A percentile compares a stretch with the other conserved stretches of the same genome.
These are phyloP conservation scores for Papilio xuthus DNA, from an alignment of 1,140 invertebrate genomes.

Conservation along the genomic window DNA sequence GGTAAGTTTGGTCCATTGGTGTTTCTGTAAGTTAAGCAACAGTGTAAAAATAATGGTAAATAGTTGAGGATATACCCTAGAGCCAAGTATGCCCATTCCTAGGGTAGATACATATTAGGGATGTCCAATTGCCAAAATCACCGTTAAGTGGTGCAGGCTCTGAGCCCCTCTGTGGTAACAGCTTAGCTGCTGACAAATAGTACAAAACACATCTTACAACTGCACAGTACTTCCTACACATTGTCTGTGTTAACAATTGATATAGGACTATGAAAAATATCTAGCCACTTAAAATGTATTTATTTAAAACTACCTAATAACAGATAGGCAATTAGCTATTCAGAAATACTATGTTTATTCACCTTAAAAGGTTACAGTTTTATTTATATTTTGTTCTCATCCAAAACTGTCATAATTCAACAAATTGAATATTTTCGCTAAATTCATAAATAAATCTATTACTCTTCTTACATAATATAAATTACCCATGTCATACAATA, in stretches of 20 bases:
- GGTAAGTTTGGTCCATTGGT: constrained; percentile 62
- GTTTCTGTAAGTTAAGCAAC: neutral
- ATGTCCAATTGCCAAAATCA: too few relatives aligned
- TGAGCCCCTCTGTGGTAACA: too few relatives aligned
- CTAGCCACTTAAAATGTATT: neutral
- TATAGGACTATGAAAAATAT: neutral
- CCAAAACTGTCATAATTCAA: neutral
- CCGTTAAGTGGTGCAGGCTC: too few relatives aligned
- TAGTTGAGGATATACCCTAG: neutral
- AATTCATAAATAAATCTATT: neutral
- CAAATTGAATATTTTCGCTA: neutral
- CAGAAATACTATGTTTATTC: too few relatives aligned
- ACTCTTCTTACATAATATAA: neutral
- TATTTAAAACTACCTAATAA: neutral
- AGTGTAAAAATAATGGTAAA: neutral
- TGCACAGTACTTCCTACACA: neutral
- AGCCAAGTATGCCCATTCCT: neutral
- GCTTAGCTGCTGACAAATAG: too few relatives aligned
- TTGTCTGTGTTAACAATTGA: neutral
- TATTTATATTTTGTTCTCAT: neutral
- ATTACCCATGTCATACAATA: neutral
- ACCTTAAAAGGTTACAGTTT: too few relatives aligned
- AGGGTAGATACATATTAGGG: neutral
- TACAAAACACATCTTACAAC: too few relatives aligned
- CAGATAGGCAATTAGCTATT: neutral